A percentile compares a stretch with the other conserved stretches of the same genome.
These are phyloP conservation scores for Leptocoma aspasia DNA, from an alignment of 2,113 vertebrate genomes.

Conservation along the genomic window DNA sequence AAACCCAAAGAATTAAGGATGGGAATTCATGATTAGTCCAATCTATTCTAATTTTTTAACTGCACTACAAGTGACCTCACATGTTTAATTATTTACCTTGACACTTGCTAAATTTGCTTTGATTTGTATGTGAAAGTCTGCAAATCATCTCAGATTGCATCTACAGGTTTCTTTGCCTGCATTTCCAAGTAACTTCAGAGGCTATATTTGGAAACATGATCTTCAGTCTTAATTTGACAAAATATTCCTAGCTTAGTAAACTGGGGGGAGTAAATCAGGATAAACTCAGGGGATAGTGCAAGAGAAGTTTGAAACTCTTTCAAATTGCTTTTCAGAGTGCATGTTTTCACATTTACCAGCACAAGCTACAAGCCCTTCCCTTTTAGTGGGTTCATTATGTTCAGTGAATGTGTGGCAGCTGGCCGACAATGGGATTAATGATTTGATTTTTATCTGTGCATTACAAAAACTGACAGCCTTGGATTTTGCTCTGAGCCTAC, in stretches of 20 bases:
- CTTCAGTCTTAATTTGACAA: neutral
- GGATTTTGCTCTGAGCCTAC: neutral
- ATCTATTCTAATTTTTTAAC: neutral
- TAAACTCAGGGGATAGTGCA: neutral
- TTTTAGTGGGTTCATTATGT: neutral
- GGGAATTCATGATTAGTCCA: neutral
- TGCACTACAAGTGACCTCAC: neutral
- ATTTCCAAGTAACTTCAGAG: neutral
- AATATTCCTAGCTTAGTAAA: neutral
- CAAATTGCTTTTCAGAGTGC: neutral
- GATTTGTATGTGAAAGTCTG: neutral
- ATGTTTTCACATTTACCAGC: neutral
- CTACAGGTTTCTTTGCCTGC: neutral
- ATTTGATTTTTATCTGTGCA: neutral
- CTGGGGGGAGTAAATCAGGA: neutral
- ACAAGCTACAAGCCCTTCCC: neutral
- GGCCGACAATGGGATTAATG: neutral
- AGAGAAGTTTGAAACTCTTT: neutral
- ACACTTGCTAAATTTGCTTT: neutral
- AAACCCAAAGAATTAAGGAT: neutral
- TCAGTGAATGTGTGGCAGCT: conserved; percentile 15
- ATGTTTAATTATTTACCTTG: neutral
- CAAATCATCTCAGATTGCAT: neutral
- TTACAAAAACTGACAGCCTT: neutral
- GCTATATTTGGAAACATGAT: neutral